Evolutionary conservation across 2,113 vertebrate species (phyloP), one percentile per base, ranked within the genome.

Genomic region (Typhlomys cinereus): DNA sequence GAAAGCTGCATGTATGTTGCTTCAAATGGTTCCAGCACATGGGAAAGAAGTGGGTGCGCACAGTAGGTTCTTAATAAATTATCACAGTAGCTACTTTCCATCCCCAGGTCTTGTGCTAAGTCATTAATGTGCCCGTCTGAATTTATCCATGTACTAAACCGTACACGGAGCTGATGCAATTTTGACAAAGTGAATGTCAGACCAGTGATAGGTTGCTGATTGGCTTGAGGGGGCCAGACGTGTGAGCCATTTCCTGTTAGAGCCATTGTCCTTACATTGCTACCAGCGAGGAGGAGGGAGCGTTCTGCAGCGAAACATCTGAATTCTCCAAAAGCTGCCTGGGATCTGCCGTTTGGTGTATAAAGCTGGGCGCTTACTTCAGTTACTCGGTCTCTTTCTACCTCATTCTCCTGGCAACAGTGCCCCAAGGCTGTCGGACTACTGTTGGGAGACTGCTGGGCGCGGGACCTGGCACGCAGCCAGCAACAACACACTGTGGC

Each of bases 341-440:
- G 5, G 25, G 13, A 27, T 66, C 81, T 46, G 46, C 11, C 10
- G 17, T 18, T 48, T 66, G 29, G 13, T 21, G 2, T 15, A 4
- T 15, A 7, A 87, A 83, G 7, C 41, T 34, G 70, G 59, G 64
- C 1, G 15, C 17, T 48, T 36, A 81, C 48, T 46, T 61, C 41
- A 80, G 1, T 41, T 62, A 29, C 7, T 50, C n/a, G 36, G 29
- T 13, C 9, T 18, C 27, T n/a, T 10, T 12, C 27, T 4, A 52
- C 9, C 31, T 17, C 20, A 64, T 50, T 39, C 46, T 64, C 41
- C 29, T 4, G 2, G 13, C 31, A 31, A 71, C 2, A 4, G 21
- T 27, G 10, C 14, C 21, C 0, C 31, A 1, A 1, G n/a, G 66
- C 11, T 62, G 36, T 0, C 1, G 18, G 23, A 59, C 36, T 59